Percentiles rank a stretch among this genome's conserved stretches.
These are phyloP conservation scores for Matsumurasca onukii DNA, from an alignment of 1,140 invertebrate species.

Conservation along the genomic window DNA sequence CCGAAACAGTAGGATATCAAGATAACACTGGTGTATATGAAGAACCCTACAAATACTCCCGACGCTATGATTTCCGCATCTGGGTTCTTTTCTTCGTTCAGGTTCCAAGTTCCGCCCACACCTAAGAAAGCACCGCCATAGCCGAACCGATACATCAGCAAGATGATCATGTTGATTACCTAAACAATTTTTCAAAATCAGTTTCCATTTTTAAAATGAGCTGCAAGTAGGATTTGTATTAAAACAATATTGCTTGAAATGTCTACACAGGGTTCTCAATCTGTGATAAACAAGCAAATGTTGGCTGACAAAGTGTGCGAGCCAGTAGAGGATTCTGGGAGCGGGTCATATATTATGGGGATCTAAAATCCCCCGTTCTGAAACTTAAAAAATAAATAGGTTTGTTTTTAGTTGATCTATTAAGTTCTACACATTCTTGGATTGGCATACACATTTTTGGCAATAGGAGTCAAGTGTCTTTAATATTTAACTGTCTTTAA, in stretches of 20 bases:
- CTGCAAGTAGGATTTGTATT: not conserved
- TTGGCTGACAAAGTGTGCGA: too few relatives aligned
- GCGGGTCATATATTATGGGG: too few relatives aligned
- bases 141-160: slow-evolving; percentile 80
- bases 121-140: slow-evolving; percentile 77
- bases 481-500: too few relatives aligned
- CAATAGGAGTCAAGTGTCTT: too few relatives aligned
- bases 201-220: not conserved
- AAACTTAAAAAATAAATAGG: too few relatives aligned
- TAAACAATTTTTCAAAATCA: slow-evolving; percentile 48
- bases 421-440: too few relatives aligned
- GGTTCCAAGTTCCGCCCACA: slow-evolving; percentile 82
- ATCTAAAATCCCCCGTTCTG: too few relatives aligned
- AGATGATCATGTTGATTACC: slow-evolving; percentile 76
- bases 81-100: slow-evolving; percentile 83
- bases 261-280: too few relatives aligned
- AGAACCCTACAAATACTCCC: slow-evolving; percentile 80
- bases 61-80: slow-evolving; percentile 83
- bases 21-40: slow-evolving; percentile 55
- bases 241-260: not conserved
- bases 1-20: slow-evolving; percentile 60
- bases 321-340: too few relatives aligned
- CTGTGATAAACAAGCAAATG: too few relatives aligned
- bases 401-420: too few relatives aligned
- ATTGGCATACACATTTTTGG: too few relatives aligned